These are phyloP conservation scores for Hippocampus mohnikei DNA, from an alignment of 2,113 vertebrate genomes.

Conservation along the genomic window DNA sequence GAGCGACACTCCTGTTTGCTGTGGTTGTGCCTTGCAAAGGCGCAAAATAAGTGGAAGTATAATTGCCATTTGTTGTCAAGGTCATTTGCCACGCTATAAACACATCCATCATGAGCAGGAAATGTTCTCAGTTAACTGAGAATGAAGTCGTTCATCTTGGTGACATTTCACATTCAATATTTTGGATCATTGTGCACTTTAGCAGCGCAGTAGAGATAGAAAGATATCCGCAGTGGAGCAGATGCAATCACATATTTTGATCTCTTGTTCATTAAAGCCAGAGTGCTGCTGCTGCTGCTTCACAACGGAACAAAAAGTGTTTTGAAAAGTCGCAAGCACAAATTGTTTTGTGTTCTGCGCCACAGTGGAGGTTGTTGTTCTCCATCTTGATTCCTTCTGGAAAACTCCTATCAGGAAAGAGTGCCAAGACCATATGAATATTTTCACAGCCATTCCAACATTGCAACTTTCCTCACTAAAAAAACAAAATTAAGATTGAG, in stretches of 20 bases:
- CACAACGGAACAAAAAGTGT: conserved; percentile 20
- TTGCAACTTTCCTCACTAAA: not conserved
- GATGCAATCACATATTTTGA: conserved; percentile 52
- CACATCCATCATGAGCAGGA: conserved; percentile 61
- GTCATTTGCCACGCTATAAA: conserved; percentile 60
- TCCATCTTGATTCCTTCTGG: conserved; percentile 27
- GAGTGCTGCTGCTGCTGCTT: conserved; percentile 21
- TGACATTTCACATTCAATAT: conserved; percentile 66
- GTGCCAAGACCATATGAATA: conserved; percentile 34
- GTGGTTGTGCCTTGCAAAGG: conserved; percentile 26
- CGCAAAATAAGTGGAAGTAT: conserved; percentile 29
- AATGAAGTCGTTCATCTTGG: conserved; percentile 64
- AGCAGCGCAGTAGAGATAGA: conserved; percentile 46
- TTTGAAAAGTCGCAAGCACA: conserved; percentile 23
- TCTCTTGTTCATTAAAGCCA: conserved; percentile 47
- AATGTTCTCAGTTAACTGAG: conserved; percentile 48
- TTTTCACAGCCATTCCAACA: conserved; percentile 6
- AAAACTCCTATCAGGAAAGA: conserved; percentile 31
- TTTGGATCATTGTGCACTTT: conserved; percentile 61
- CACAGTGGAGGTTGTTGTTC: not conserved
- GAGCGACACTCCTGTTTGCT: conserved; percentile 23
- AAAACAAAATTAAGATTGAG: too few relatives aligned
- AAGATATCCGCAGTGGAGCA: conserved; percentile 48
- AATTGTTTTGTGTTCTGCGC: conserved; percentile 13
- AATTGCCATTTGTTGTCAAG: conserved; percentile 70